Percentiles rank a stretch among this genome's conserved stretches.
phyloP scores from a whole-genome alignment of 2,113 vertebrate genomes.

The Bubo blakistoni region DNA sequence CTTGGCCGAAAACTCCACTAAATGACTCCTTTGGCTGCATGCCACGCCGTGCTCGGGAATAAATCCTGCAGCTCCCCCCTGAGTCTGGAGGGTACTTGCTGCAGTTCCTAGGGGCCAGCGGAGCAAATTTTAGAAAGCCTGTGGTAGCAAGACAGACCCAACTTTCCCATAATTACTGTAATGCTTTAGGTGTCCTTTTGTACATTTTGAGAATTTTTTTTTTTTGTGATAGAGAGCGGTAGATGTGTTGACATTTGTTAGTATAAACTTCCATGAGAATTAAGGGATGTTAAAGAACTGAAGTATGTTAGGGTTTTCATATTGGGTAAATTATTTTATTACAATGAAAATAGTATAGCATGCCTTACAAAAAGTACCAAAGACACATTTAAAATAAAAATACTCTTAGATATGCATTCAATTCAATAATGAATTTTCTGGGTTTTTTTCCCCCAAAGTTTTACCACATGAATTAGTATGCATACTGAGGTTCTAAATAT shows the following conservation, averaged over 20 bases:
- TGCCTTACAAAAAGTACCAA: neutral
- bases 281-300: neutral
- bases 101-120: neutral
- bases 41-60: neutral
- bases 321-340: neutral
- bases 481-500: neutral
- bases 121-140: neutral
- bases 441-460: neutral
- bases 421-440: neutral
- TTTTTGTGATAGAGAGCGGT: neutral
- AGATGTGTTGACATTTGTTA: neutral
- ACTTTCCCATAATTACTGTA: accelerated
- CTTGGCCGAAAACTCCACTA: conserved; percentile 14
- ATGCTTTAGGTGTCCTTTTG: neutral
- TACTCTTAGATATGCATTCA: neutral
- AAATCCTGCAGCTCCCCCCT: conserved; percentile 42
- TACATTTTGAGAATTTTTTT: neutral
- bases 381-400: neutral
- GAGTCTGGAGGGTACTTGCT: conserved; percentile 5
- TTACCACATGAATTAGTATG: neutral
- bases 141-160: neutral
- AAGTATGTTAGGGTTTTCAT: neutral
- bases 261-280: neutral
- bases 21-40: conserved; percentile 8
- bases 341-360: neutral